phyloP scores from a whole-genome alignment of 1,140 invertebrate genomes.

The Bilobella aurantiaca region DNA sequence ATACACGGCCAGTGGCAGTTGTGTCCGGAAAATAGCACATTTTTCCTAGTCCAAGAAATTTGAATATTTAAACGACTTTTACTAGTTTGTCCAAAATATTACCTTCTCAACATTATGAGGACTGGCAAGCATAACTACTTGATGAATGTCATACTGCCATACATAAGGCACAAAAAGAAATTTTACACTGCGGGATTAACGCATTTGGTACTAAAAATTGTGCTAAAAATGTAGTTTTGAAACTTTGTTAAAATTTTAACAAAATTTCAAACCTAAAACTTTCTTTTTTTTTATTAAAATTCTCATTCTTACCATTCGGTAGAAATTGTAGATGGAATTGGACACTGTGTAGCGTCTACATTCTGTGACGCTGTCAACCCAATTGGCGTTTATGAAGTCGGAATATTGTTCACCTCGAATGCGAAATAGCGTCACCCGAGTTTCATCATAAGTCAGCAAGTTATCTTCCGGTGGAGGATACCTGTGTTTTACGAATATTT shows the following conservation, averaged over 20 bases:
- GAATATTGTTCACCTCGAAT: not conserved
- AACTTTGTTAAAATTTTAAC: no score
- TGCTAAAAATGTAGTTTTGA: no score
- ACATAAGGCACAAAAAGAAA: not conserved
- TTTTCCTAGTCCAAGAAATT: no score
- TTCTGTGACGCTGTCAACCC: no score
- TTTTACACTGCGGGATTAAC: no score
- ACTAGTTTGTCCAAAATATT: no score
- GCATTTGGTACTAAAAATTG: no score
- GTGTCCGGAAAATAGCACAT: no score
- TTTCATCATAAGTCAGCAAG: slow-evolving; percentile 5
- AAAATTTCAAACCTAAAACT: no score
- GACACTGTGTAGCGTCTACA: slow-evolving; percentile 11
- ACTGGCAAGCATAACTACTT: slow-evolving; percentile 1
- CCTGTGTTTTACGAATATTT: not conserved
- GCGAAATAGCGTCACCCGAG: not conserved
- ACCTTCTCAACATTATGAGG: slow-evolving; percentile 4
- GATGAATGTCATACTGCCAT: not conserved
- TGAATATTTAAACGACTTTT: no score
- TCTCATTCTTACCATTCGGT: slow-evolving; percentile 6
- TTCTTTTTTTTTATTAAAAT: not conserved
- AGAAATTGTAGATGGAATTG: slow-evolving; percentile 9
- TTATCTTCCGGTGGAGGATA: slow-evolving; percentile 10
- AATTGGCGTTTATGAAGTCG: slow-evolving; percentile 11
- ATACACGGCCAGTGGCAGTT: no score